A percentile compares a stretch with the other conserved stretches of the same genome.
phyloP scores from a whole-genome alignment of 2,113 vertebrate genomes.

The Uria aalge region DNA sequence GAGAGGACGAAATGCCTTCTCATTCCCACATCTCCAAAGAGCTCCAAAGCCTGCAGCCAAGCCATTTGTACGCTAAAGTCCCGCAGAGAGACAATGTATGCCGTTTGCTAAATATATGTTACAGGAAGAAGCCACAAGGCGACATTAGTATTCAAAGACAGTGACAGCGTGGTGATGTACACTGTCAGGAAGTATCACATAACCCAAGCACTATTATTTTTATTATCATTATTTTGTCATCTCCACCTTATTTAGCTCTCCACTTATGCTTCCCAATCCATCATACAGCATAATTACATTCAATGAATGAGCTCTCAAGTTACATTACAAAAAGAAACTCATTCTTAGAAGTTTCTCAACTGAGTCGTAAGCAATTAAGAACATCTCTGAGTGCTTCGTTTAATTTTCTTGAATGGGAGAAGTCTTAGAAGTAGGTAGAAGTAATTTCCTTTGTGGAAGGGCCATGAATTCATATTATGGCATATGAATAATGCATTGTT shows the following conservation, averaged over 20 bases:
- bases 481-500: constrained; percentile 67
- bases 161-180: background rate
- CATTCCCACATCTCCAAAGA: background rate
- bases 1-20: background rate
- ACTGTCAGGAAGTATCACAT: constrained; percentile 22
- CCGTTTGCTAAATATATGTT: background rate
- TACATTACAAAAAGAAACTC: constrained; percentile 52
- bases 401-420: constrained; percentile 61
- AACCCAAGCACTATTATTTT: constrained; percentile 34
- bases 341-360: constrained; percentile 70
- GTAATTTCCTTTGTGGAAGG: constrained; percentile 62
- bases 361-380: constrained; percentile 64
- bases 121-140: background rate
- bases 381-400: constrained; percentile 15
- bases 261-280: constrained; percentile 41
- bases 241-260: constrained; percentile 46
- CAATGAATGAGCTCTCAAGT: constrained; percentile 59
- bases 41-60: background rate
- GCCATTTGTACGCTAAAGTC: background rate
- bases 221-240: constrained; percentile 66
- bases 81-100: background rate
- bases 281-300: constrained; percentile 61
- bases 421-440: constrained; percentile 65
- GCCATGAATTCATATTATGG: constrained; percentile 34
- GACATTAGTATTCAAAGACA: background rate